Evolutionary conservation across 2,888 invertebrate genomes (phyloP), one percentile per base, ranked within the genome.

Genomic region (Pedicia rivosa): DNA sequence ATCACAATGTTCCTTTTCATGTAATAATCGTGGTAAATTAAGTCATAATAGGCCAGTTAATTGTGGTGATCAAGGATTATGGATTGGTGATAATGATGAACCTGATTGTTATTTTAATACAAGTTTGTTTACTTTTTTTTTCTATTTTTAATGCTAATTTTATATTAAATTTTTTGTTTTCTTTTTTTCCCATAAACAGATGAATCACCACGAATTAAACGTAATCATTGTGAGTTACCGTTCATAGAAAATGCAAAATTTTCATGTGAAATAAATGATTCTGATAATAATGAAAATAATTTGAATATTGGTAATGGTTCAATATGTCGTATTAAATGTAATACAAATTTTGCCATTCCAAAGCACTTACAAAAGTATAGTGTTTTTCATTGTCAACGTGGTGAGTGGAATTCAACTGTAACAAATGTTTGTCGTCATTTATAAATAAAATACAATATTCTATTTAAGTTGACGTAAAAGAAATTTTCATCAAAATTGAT

Each of bases 71-170:
- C 41, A 39, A 16, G 39, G 44, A 17, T 19, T 42, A 37, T 47
- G 47, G 47, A 40, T 41, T 32, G 47, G 47, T 4, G 39, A 40
- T 6, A n/a, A n/a, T n/a, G 44, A 44, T 34, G 44, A 44, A 38
- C 46, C 46, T 12, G 28, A 37, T 10, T 46, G 46, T 25, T 32
- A 26, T 16, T n/a, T 22, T 8, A 10, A 20, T 13, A 8, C 30
- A 4, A 9, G 13, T 13, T 7, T 32, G 17, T 7, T 17, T 30
- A 30, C 7, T 10, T 15, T 4, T 17, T 17, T 17, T 16, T 15
- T 12, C 5, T 16, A 28, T 6, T 28, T 9, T 15, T 4, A 12
- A 26, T 26, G 13, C n/a, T 26, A 26, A 10, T 8, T n/a, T n/a
- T n/a, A n/a, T n/a, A n/a, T n/a, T n/a, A n/a, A n/a, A n/a, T n/a